phyloP scores from a whole-genome alignment of 1,140 invertebrate species.

The Sogatella furcifera region DNA sequence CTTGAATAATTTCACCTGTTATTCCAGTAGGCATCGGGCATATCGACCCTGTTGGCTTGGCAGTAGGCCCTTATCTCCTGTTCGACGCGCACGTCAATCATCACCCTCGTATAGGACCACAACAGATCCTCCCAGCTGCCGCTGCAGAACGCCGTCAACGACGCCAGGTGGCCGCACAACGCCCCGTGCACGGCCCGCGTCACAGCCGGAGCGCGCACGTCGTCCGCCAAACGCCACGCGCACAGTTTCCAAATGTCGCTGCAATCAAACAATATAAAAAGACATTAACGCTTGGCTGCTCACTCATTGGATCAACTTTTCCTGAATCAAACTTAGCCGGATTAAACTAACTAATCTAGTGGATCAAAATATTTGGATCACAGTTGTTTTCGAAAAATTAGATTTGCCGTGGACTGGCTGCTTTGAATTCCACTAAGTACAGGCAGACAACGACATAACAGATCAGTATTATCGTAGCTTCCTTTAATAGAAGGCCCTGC shows the following conservation, averaged over 20 bases:
- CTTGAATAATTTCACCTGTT: slow-evolving; percentile 43
- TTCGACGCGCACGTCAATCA: slow-evolving; percentile 79
- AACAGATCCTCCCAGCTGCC: slow-evolving; percentile 76
- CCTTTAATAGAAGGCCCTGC: too few species aligned
- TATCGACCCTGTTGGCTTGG: slow-evolving; percentile 33
- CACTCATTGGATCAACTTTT: too few species aligned
- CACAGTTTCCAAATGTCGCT: slow-evolving; percentile 86
- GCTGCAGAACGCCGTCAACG: slow-evolving; percentile 57
- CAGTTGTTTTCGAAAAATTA: too few species aligned
- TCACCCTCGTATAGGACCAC: slow-evolving; percentile 76
- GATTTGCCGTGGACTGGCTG: too few species aligned
- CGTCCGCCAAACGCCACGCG: slow-evolving; percentile 59
- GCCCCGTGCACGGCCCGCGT: slow-evolving; percentile 58
- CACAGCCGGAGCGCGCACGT: slow-evolving; percentile 30
- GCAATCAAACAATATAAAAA: too few species aligned
- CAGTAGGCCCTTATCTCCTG: slow-evolving; percentile 49
- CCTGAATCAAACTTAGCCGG: too few species aligned
- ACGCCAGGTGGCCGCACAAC: slow-evolving; percentile 72
- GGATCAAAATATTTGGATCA: too few species aligned
- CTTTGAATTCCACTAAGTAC: too few species aligned
- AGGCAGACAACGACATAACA: too few species aligned
- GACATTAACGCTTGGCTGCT: too few species aligned
- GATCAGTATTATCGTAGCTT: too few species aligned
- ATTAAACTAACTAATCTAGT: too few species aligned
- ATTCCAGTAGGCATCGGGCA: slow-evolving; percentile 71